A percentile compares a stretch with the other conserved stretches of the same genome.
These are phyloP conservation scores for Ceratosolen solmsi DNA, from an alignment of 1,140 invertebrate species.

Conservation along the genomic window DNA sequence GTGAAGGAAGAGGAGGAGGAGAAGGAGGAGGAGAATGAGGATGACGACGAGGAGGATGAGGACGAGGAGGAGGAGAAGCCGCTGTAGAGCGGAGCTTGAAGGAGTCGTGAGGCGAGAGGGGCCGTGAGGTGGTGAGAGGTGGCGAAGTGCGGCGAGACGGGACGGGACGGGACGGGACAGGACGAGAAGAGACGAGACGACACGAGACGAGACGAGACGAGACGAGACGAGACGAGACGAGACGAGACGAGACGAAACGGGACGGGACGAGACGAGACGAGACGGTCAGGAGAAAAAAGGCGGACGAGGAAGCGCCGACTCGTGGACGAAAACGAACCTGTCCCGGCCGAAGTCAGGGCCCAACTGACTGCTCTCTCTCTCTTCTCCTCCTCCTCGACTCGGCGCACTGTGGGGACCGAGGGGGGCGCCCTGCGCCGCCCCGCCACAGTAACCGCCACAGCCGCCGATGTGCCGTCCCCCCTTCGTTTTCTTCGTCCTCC, in stretches of 20 bases:
- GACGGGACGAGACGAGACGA: background rate
- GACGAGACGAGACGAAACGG: background rate
- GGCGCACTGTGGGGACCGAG: background rate
- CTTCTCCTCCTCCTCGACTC: conserved; percentile 43
- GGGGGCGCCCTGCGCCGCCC: background rate
- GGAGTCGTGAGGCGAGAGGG: too few relatives aligned
- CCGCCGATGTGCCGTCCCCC: too few relatives aligned
- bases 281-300: background rate
- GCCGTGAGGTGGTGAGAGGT: too few relatives aligned
- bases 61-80: too few relatives aligned
- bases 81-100: too few relatives aligned
- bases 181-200: background rate
- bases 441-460: too few relatives aligned
- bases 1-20: too few relatives aligned
- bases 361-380: conserved; percentile 64
- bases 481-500: too few relatives aligned
- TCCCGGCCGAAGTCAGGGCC: conserved; percentile 68
- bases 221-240: background rate
- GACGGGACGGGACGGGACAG: background rate
- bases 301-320: background rate
- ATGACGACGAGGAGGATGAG: too few relatives aligned
- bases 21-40: too few relatives aligned
- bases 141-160: background rate
- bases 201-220: background rate
- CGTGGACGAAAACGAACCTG: conserved; percentile 57